These are phyloP conservation scores for Antechinus stuartii DNA, from an alignment of 2,113 vertebrate genomes.

Conservation along the genomic window DNA sequence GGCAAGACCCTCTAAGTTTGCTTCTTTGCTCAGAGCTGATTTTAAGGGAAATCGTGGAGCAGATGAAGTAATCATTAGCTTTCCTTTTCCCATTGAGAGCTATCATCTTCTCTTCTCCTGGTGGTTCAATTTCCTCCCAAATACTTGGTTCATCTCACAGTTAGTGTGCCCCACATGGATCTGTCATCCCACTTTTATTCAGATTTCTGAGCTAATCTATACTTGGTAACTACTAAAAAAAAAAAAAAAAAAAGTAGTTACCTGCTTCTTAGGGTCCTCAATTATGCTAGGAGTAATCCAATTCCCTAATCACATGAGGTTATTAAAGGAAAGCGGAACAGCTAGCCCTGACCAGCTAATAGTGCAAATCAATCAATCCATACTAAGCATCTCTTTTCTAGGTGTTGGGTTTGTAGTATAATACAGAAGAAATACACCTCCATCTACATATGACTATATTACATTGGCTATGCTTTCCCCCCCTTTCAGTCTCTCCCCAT, in stretches of 20 bases:
- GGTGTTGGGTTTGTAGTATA: background rate
- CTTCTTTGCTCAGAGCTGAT: background rate
- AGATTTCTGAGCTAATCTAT: background rate
- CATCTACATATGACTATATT: background rate
- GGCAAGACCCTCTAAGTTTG: background rate
- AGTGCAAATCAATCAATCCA: background rate
- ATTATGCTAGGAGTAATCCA: background rate
- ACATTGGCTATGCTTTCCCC: background rate
- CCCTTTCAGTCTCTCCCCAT: background rate
- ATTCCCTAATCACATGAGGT: background rate
- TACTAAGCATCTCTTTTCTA: background rate
- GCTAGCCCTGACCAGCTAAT: background rate
- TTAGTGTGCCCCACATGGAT: background rate
- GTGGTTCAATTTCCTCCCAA: background rate
- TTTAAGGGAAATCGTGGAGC: background rate
- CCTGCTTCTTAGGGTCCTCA: background rate
- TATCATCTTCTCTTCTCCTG: background rate
- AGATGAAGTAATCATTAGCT: background rate
- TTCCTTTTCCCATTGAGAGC: background rate
- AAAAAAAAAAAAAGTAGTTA: background rate
- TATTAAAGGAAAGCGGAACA: background rate
- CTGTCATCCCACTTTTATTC: background rate
- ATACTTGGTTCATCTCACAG: background rate
- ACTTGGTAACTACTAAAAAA: background rate
- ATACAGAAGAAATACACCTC: background rate